Percentiles rank a stretch among this genome's conserved stretches.
phyloP scores from a whole-genome alignment of 2,113 vertebrate genomes.

The Protobothrops flavoviridis region DNA sequence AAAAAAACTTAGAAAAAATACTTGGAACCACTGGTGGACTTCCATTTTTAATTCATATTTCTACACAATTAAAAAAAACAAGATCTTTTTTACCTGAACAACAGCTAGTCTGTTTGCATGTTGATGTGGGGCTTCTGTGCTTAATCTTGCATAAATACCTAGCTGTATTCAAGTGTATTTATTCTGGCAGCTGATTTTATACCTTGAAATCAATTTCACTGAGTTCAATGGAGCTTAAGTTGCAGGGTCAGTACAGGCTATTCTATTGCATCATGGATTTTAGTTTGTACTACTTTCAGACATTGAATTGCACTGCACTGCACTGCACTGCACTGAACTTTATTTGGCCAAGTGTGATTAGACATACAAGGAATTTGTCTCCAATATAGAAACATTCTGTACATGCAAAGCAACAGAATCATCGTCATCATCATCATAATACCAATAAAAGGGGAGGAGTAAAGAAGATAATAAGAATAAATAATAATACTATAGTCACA shows the following conservation, averaged over 20 bases:
- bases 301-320: too few relatives aligned
- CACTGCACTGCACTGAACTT: too few relatives aligned
- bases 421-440: too few relatives aligned
- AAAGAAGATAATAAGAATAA: too few relatives aligned
- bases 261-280: neutral
- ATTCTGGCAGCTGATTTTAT: neutral
- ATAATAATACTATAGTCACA: too few relatives aligned
- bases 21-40: neutral
- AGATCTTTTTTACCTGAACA: neutral
- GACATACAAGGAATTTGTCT: too few relatives aligned
- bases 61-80: neutral
- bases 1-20: neutral
- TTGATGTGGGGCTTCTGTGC: neutral
- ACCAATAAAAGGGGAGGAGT: too few relatives aligned
- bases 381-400: too few relatives aligned
- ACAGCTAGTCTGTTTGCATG: neutral
- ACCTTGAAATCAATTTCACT: neutral
- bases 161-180: neutral
- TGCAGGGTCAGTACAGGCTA: neutral
- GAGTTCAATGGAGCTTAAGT: neutral
- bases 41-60: neutral
- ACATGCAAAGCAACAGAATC: too few relatives aligned
- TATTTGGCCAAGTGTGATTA: too few relatives aligned
- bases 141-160: neutral
- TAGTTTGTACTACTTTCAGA: neutral